phyloP scores from a whole-genome alignment of 2,797 vertebrate species.

The Rallus crepitans region DNA sequence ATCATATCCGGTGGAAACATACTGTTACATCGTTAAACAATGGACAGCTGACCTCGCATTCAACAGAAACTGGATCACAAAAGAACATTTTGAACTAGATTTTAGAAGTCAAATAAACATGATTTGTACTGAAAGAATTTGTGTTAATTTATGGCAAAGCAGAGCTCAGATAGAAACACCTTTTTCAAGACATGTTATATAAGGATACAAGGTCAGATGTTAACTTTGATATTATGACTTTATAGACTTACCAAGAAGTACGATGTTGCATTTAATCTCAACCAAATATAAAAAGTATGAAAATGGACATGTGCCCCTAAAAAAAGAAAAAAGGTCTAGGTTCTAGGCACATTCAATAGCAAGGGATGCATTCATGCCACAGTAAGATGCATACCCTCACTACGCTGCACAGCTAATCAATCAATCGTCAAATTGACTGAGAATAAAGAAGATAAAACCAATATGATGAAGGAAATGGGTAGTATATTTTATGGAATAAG shows the following conservation, averaged over 20 bases:
- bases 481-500: background rate
- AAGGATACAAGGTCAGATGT: accelerated
- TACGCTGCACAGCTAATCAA: background rate
- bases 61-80: background rate
- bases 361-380: background rate
- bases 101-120: background rate
- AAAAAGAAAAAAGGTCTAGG: background rate
- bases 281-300: background rate
- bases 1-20: background rate
- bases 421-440: background rate
- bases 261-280: background rate
- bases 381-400: background rate
- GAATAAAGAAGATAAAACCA: background rate
- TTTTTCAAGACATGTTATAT: background rate
- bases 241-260: background rate
- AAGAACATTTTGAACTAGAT: background rate
- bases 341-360: background rate
- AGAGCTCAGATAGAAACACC: background rate
- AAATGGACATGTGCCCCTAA: background rate
- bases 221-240: background rate
- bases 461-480: background rate
- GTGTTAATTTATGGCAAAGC: background rate
- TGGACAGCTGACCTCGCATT: background rate
- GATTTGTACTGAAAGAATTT: background rate
- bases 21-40: background rate